Evolutionary conservation across 1,140 invertebrate species (phyloP), one percentile per base, ranked within the genome.

Genomic region (Aphelenchoides fujianensis): DNA sequence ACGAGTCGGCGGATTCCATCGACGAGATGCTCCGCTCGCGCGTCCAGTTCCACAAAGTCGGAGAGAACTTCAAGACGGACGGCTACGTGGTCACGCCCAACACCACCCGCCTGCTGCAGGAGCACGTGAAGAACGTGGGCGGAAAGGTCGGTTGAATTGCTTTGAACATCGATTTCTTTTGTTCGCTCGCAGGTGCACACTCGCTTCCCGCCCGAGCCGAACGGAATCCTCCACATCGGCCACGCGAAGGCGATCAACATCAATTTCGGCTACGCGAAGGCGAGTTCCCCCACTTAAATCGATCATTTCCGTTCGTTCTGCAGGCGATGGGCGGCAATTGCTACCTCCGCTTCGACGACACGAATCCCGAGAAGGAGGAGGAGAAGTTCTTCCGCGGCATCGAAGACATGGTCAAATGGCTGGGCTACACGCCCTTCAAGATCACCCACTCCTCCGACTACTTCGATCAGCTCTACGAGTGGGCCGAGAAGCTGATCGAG

Each of bases 241-340:
- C 97, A 99, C 88, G 97, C 96, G 2, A 99, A 99, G 87, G 96
- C 97, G 12, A 98, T 99, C 73, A 98, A 98, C 85, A 98, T 99
- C 32, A 98, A 99, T 87, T 99, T 99, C 89, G 96, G 95, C 37
- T 98, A 96, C 89, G 97, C 97, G 23, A 91, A 90, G 79, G 87
- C 87, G 72, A 62, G 72, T n/a, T n/a, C n/a, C n/a, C n/a, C n/a
- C n/a, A n/a, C n/a, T n/a, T n/a, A n/a, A n/a, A n/a, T n/a, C n/a
- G n/a, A n/a, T n/a, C n/a, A n/a, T n/a, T n/a, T n/a, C n/a, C n/a
- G n/a, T n/a, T n/a, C n/a, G n/a, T n/a, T n/a, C n/a, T n/a, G n/a
- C n/a, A n/a, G n/a, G n/a, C n/a, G n/a, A n/a, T n/a, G n/a, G n/a
- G n/a, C n/a, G n/a, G n/a, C n/a, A n/a, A n/a, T n/a, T n/a, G n/a